Evolutionary conservation across 1,140 invertebrate genomes (phyloP).

Genomic region (Aphaenogaster rudis): DNA sequence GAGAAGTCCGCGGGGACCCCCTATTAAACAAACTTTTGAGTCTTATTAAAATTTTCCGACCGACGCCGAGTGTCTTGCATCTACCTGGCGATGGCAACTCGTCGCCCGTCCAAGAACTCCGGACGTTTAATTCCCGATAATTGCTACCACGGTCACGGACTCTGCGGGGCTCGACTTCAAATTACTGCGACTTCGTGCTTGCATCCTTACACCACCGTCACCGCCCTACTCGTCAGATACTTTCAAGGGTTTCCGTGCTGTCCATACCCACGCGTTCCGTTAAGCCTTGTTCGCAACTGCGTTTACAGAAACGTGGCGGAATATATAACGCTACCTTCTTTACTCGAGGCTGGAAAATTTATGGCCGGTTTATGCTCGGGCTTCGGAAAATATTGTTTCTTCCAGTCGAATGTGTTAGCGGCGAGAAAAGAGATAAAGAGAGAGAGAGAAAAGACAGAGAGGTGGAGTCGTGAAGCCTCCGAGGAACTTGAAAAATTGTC

Average conservation of each 20-base stretch:
- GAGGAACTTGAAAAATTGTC: conserved; percentile 62
- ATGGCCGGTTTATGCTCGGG: conserved; percentile 48
- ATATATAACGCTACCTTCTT: conserved; percentile 27
- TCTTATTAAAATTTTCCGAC: conserved; percentile 74
- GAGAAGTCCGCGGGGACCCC: conserved; percentile 45
- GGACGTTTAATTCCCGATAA: conserved; percentile 74
- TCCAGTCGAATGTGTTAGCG: conserved; percentile 29
- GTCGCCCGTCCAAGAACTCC: conserved; percentile 47
- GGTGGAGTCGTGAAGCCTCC: background rate
- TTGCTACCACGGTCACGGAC: conserved; percentile 69
- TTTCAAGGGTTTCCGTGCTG: background rate
- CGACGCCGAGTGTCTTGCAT: conserved; percentile 31
- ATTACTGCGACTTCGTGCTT: conserved; percentile 60
- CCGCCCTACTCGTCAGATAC: background rate
- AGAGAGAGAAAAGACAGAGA: background rate
- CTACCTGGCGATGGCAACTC: conserved; percentile 33
- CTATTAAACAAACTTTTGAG: conserved; percentile 70
- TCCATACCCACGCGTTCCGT: background rate
- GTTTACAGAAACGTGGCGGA: conserved; percentile 26
- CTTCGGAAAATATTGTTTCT: conserved; percentile 67
- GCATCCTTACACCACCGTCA: background rate
- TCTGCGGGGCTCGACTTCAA: conserved; percentile 55
- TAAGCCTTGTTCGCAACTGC: conserved; percentile 36
- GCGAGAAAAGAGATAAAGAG: background rate
- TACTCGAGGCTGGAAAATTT: conserved; percentile 42